Percentiles rank a stretch among this genome's conserved stretches.
phyloP scores from a whole-genome alignment of 2,888 invertebrate genomes.

The Altica lythri region DNA sequence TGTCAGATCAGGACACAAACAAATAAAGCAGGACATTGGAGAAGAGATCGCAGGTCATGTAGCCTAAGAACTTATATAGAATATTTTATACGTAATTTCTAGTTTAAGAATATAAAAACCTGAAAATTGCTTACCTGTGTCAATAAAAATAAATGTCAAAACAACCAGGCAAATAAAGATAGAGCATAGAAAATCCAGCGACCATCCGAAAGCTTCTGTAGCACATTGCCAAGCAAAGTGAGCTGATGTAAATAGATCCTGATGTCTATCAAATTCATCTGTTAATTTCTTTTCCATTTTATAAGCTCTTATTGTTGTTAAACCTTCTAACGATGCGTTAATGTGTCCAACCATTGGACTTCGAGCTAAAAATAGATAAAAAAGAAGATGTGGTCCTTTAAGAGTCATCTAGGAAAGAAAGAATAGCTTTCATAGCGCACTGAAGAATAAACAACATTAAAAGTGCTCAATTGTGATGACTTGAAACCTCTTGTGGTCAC shows the following conservation, averaged over 20 bases:
- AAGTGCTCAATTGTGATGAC: too few relatives aligned
- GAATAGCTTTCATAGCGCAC: too few relatives aligned
- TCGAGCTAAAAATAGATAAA: slow-evolving; percentile 45
- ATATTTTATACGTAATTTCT: too few relatives aligned
- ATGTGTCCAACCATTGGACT: slow-evolving; percentile 54
- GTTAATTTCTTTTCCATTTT: slow-evolving; percentile 49
- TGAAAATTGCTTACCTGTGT: slow-evolving; percentile 48
- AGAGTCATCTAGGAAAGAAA: too few relatives aligned
- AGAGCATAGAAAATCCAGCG: slow-evolving; percentile 46
- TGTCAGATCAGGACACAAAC: too few relatives aligned
- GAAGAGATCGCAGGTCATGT: too few relatives aligned
- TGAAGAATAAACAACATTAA: too few relatives aligned
- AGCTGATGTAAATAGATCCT: slow-evolving; percentile 52
- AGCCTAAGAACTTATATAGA: too few relatives aligned
- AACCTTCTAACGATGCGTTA: slow-evolving; percentile 54
- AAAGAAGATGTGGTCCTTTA: neutral
- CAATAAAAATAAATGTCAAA: slow-evolving; percentile 38
- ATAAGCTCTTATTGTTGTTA: slow-evolving; percentile 54
- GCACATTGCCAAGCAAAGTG: slow-evolving; percentile 47
- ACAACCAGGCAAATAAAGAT: slow-evolving; percentile 42
- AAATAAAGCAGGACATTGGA: too few relatives aligned
- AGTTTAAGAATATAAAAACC: too few relatives aligned
- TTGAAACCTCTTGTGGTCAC: too few relatives aligned
- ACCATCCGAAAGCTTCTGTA: slow-evolving; percentile 50
- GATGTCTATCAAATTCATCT: slow-evolving; percentile 52